Evolutionary conservation across 2,113 vertebrate species (phyloP), one percentile per base, ranked within the genome.

Genomic region (Channa maculata): DNA sequence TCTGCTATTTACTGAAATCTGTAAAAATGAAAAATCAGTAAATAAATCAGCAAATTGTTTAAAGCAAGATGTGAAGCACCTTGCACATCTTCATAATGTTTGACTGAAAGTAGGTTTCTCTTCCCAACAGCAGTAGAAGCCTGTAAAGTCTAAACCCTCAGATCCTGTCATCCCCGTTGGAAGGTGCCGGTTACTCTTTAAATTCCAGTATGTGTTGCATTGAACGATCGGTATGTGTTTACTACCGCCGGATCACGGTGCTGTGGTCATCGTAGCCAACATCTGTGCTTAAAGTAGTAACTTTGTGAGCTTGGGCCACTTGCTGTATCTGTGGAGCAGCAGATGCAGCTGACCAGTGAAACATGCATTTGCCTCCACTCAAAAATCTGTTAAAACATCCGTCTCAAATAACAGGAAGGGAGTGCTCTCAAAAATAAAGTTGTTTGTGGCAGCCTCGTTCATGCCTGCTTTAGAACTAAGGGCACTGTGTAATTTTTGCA

Each of bases 361-460:
- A 82, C 85, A 72, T 81, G 79, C 64, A 84, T 74, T 92, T 74
- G 77, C 86, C 83, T 83, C 67, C 73, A 70, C 80, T 74, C 74
- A 84, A 57, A 83, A 72, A 88, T 76, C 65, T 76, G 82, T 91
- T 92, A 80, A 92, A 91, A 90, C 91, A 92, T 92, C 82, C 76
- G 78, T 76, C 82, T 87, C 75, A 86, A 89, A 93, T 86, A 93
- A 93, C 91, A 94, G 92, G 91, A 93, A 94, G 91, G 90, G 93
- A 91, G 90, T 90, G 77, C 80, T 79, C 88, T 88, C 79, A 59
- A 89, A 92, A 93, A 92, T 89, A 90, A 87, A 90, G 84, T 74
- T 88, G 91, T 87, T 91, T 91, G 93, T 86, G 91, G 89, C 80
- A 48, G 86, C 57, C 53, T 65, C 77, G 83, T 89, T 89, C 69